Base-by-base conservation (phyloP, 2,888 invertebrate genomes). In the Drosophila neotestacea region DNA sequence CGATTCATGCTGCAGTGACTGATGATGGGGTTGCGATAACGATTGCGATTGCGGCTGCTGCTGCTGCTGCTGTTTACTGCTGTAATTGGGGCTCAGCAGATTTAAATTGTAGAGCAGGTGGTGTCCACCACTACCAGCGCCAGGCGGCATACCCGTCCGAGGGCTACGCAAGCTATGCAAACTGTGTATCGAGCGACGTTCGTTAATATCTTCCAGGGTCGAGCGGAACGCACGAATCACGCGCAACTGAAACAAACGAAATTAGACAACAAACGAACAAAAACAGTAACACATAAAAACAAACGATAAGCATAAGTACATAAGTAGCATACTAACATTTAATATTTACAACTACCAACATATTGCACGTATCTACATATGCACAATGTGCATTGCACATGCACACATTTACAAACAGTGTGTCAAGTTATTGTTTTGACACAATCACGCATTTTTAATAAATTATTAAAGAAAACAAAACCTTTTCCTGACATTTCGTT, bases 151-250 rank as follows among this genome's bases (percentile, higher is more conserved):
- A 87, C 94, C 94, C 92, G 95, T 95, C 92, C 95, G 94, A 88
- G 95, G 95, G 94, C 96, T 96, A 94, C 97, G 97, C 94, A 97
- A 96, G 93, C 97, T 97, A 94, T 97, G 97, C 94, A 97, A 96
- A 95, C 98, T 98, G 96, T 98, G 98, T 94, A 98, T 96, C 93
- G 98, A 98, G 93, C 99, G 97, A 92, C 98, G 96, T 94, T 99
- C 99, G 94, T 98, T 99, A 95, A 99, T 95, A 95, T 99, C 99
- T 96, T 99, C 99, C 95, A 99, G 95, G 93, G 97, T 98, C 92
- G 98, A 98, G 95, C 97, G 98, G 97, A 99, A 99, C 93, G 99
- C 99, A 95, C 98, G 97, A 95, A 99, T 98, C 94, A 99, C 99
- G 94, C 99, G 98, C 95, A 99, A 96, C 99, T 99, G 98, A 95